A percentile compares a stretch with the other conserved stretches of the same genome.
These are phyloP conservation scores for Laterallus jamaicensis DNA, from an alignment of 2,113 vertebrate species.

Conservation along the genomic window DNA sequence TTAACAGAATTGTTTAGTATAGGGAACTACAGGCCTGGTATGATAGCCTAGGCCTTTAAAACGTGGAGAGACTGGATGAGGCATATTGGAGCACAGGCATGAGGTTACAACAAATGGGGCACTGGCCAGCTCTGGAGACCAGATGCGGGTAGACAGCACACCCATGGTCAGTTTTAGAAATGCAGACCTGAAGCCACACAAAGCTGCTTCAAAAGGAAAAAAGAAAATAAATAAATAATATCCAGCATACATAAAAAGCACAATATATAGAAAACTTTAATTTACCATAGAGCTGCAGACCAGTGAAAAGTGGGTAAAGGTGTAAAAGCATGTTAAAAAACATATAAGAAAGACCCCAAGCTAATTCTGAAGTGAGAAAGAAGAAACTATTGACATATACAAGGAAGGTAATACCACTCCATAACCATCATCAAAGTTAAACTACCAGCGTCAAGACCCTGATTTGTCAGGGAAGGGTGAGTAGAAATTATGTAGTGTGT, in stretches of 20 bases:
- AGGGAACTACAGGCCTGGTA: neutral
- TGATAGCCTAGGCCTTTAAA: neutral
- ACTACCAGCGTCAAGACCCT: neutral
- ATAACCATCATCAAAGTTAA: neutral
- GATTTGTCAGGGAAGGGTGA: neutral
- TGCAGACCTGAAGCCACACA: neutral
- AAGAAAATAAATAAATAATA: neutral
- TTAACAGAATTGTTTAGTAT: neutral
- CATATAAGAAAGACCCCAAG: neutral
- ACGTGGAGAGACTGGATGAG: accelerated
- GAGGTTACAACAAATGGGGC: neutral
- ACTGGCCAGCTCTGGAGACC: neutral
- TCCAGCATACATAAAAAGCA: neutral
- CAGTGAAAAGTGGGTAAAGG: neutral
- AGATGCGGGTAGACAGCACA: neutral
- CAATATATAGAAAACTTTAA: neutral
- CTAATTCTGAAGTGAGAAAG: neutral
- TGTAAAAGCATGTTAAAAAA: neutral
- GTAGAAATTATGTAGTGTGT: neutral
- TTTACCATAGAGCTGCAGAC: neutral
- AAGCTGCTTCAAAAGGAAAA: neutral
- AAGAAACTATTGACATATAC: neutral
- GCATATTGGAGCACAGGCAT: neutral
- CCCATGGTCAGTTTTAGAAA: neutral
- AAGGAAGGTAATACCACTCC: neutral